Conservation (phyloP, 2,888 invertebrate species). For the Caenorhabditis sp. region DNA sequence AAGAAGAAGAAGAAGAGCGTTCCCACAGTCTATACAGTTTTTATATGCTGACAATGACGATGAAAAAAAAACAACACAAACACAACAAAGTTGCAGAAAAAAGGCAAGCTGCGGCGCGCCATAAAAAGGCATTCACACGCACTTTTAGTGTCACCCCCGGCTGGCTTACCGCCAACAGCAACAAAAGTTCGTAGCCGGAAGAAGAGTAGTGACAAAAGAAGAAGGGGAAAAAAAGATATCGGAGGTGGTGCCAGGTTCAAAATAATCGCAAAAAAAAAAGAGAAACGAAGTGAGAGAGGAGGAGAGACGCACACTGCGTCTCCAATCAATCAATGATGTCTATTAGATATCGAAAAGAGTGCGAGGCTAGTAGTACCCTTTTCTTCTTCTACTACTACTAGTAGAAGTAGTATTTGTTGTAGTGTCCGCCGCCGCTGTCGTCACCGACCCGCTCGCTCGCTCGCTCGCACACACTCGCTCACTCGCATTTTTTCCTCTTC, state of each 20-base stretch:
- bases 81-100: neutral
- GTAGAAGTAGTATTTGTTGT: neutral
- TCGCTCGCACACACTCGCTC: no score
- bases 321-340: constrained; percentile 1
- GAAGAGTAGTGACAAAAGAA: neutral
- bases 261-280: neutral
- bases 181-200: neutral
- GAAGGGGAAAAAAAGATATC: neutral
- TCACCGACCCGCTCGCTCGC: no score
- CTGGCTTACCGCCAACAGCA: neutral
- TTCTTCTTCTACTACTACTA: neutral
- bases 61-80: neutral
- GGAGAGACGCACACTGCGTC: constrained; percentile 1
- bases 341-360: neutral
- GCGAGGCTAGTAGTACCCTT: neutral
- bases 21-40: neutral
- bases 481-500: neutral
- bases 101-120: no score
- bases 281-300: neutral
- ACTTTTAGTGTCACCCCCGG: neutral
- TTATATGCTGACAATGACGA: neutral
- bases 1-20: neutral
- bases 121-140: neutral
- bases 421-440: neutral
- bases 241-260: constrained; percentile 1